Conservation (phyloP, 1,140 invertebrate genomes). For the Danaus melanippus region DNA sequence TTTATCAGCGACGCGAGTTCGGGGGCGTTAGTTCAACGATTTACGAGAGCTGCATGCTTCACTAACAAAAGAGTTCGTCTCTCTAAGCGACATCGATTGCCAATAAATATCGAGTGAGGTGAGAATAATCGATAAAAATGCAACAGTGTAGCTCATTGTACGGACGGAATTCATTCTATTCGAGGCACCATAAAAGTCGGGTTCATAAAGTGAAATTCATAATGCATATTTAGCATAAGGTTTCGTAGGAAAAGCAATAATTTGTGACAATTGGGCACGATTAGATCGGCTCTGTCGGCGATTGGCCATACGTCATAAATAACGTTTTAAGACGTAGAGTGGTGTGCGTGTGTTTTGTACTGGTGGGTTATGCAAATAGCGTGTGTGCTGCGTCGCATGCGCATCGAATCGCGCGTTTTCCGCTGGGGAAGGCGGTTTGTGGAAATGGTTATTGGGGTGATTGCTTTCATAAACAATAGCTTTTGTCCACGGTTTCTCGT, state of each 20-base stretch:
- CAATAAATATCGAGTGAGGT: constrained; percentile 59
- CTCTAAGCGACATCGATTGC: constrained; percentile 63
- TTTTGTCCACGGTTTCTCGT: constrained; percentile 58
- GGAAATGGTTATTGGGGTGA: constrained; percentile 70
- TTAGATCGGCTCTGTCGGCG: constrained; percentile 65
- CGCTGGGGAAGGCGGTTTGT: constrained; percentile 56
- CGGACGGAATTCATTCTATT: constrained; percentile 35
- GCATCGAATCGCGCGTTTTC: constrained; percentile 67
- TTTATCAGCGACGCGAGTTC: constrained; percentile 37
- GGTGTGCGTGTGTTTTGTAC: constrained; percentile 27
- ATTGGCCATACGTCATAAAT: constrained; percentile 69
- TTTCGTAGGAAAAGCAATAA: constrained; percentile 70
- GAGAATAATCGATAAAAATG: constrained; percentile 51
- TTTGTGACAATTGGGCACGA: constrained; percentile 68
- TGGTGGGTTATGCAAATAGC: constrained; percentile 54
- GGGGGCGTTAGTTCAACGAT: constrained; percentile 47
- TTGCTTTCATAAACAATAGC: constrained; percentile 69
- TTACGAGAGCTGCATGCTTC: constrained; percentile 42
- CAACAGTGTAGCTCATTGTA: constrained; percentile 55
- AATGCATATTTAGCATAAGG: constrained; percentile 56
- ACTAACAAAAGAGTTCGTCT: constrained; percentile 54
- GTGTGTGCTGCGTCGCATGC: constrained; percentile 48
- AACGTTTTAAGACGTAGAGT: constrained; percentile 39
- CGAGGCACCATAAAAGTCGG: constrained; percentile 39
- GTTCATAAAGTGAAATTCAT: constrained; percentile 58